These are phyloP conservation scores for Cossypha dichroa DNA, from an alignment of 2,797 vertebrate genomes.

Conservation along the genomic window DNA sequence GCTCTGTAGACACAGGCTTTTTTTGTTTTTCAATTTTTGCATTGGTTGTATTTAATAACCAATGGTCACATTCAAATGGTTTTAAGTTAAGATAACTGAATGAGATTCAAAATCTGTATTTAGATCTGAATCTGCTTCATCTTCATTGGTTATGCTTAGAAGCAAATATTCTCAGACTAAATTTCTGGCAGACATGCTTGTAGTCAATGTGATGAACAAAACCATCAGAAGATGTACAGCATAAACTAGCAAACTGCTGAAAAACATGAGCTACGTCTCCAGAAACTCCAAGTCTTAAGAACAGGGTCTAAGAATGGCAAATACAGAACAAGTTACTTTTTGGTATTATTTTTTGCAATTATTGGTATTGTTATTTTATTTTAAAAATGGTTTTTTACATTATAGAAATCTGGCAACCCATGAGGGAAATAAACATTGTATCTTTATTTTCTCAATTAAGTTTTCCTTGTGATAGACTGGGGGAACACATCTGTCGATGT, in stretches of 20 bases:
- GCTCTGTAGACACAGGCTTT: not conserved
- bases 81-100: not conserved
- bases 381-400: not conserved
- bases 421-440: not conserved
- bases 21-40: not conserved
- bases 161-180: not conserved
- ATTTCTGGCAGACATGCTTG: not conserved
- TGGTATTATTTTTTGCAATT: not conserved
- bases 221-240: not conserved
- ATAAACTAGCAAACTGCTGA: not conserved
- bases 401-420: conserved; percentile 12
- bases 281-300: not conserved
- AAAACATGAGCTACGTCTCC: not conserved
- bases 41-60: not conserved
- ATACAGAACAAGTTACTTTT: not conserved
- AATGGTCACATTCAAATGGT: not conserved
- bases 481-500: conserved; percentile 63
- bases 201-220: not conserved
- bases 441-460: conserved; percentile 23
- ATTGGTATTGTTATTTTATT: not conserved
- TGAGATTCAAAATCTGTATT: not conserved
- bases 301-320: not conserved
- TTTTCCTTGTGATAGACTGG: conserved; percentile 50
- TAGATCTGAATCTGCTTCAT: not conserved
- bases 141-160: not conserved